Evolutionary conservation across 2,888 invertebrate genomes (phyloP).

Genomic region (Nebria salina): DNA sequence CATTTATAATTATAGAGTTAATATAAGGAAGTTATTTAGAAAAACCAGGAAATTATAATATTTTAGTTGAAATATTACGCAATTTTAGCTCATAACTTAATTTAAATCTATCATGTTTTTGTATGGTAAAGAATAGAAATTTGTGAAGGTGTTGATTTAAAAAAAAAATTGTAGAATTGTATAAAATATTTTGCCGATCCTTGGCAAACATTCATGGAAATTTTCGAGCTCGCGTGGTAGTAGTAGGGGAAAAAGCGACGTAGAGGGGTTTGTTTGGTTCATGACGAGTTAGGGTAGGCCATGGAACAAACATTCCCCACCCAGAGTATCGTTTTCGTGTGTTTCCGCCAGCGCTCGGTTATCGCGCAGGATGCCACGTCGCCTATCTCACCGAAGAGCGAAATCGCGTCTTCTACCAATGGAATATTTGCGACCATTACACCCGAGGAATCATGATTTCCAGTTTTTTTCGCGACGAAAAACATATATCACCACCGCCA

Average conservation of each 20-base stretch:
- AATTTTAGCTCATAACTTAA: too few relatives aligned
- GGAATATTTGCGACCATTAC: background rate
- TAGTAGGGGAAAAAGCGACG: background rate
- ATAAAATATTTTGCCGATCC: too few relatives aligned
- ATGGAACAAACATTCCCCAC: conserved; percentile 9
- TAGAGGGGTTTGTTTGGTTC: conserved; percentile 14
- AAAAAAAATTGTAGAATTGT: too few relatives aligned
- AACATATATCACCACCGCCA: background rate
- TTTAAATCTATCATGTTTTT: too few relatives aligned
- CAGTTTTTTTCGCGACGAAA: background rate
- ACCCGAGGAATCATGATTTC: background rate
- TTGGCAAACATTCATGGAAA: too few relatives aligned
- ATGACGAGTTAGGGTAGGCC: conserved; percentile 18
- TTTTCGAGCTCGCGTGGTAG: too few relatives aligned
- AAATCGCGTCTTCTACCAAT: background rate
- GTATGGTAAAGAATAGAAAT: too few relatives aligned
- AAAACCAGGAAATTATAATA: too few relatives aligned
- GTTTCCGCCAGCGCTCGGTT: conserved; percentile 10
- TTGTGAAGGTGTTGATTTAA: too few relatives aligned
- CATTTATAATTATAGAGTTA: too few relatives aligned
- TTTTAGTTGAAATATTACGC: too few relatives aligned
- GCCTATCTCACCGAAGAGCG: background rate
- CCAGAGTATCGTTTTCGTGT: background rate
- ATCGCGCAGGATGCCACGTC: conserved; percentile 6
- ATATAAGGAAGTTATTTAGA: too few relatives aligned